Evolutionary conservation across 2,888 invertebrate species (phyloP), one percentile per base, ranked within the genome.

Genomic region (Candidula unifasciata): DNA sequence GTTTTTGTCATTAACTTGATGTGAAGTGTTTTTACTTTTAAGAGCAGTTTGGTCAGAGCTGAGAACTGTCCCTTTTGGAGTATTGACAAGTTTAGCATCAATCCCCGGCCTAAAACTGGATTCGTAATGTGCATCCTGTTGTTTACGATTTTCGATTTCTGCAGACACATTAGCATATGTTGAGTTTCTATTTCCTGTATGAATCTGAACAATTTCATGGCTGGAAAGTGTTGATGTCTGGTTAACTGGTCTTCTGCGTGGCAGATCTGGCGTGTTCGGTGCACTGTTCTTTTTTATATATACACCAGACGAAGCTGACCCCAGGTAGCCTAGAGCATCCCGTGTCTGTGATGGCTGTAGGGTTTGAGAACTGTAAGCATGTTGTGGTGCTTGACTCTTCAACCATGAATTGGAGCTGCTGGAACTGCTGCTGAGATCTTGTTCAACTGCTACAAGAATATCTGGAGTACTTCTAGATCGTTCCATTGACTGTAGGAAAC

Each of bases 101-200:
- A 96, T 96, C 86, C 96, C 96, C 16, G 98, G 98, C 90, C 97
- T 96, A 95, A 98, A 98, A 91, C 97, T 97, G 81, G 97, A 97
- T 94, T 92, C 92, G 81, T 89, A 91, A 3, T 89, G 86, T 16
- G 89, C 90, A 74, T 88, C 88, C 37, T 78, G 73, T 44, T 82
- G 85, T 60, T 87, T 79, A 13, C 80, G 74, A 33, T 81, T 78
- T 37, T 86, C 86, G 60, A 89, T 87, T 24, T 88, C 86, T 57
- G 87, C 89, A 73, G 89, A 91, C 82, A 94, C 91, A 89, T 93
- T 93, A 21, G 93, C 94, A 88, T 94, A 91, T 81, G 88, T 87
- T 76, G 88, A 74, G 74, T 88, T 87, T 44, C 84, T 88, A 35
- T 85, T 87, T 21, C 86, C 88, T n/a, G 89, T 91, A 82, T 88